These are phyloP conservation scores for Ameiurus melas DNA, from an alignment of 2,113 vertebrate species.

Conservation along the genomic window DNA sequence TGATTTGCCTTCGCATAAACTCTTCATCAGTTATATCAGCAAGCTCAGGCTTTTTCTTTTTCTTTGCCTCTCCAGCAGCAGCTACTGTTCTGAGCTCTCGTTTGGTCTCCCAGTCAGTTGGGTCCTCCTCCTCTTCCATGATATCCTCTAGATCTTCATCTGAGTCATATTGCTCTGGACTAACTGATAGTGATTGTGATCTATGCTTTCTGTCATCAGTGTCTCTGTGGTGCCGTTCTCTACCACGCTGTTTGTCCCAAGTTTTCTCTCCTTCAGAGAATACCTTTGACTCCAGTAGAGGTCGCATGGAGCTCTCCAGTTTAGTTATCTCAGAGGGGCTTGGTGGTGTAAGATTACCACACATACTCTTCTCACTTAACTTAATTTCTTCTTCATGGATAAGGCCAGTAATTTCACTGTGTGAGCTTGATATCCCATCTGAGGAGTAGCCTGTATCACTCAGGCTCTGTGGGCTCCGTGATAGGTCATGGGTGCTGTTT, in stretches of 20 bases:
- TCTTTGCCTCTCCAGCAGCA: conserved; percentile 79
- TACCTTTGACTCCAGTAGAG: conserved; percentile 81
- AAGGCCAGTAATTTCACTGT: conserved; percentile 93
- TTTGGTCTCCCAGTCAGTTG: conserved; percentile 81
- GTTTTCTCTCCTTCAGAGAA: conserved; percentile 68
- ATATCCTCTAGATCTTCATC: conserved; percentile 93
- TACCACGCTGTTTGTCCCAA: conserved; percentile 57
- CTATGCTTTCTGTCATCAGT: conserved; percentile 81
- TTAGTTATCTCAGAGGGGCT: conserved; percentile 92
- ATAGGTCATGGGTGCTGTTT: conserved; percentile 88
- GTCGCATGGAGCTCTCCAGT: conserved; percentile 86
- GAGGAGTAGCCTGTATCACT: conserved; percentile 81
- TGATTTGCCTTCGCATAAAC: conserved; percentile 93
- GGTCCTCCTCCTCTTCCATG: conserved; percentile 88
- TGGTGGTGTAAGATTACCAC: conserved; percentile 76
- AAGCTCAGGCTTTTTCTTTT: conserved; percentile 70
- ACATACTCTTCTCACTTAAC: conserved; percentile 83
- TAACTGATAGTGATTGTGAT: conserved; percentile 89
- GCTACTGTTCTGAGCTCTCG: conserved; percentile 74
- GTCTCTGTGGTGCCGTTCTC: conserved; percentile 65
- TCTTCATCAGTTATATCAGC: conserved; percentile 86
- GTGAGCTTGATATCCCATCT: conserved; percentile 88
- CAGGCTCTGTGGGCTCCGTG: conserved; percentile 81
- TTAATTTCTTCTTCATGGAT: conserved; percentile 94
- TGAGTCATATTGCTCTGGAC: conserved; percentile 90